Evolutionary conservation across 2,113 vertebrate species (phyloP), one percentile per base, ranked within the genome.

Genomic region (Pachycephala philippinensis): DNA sequence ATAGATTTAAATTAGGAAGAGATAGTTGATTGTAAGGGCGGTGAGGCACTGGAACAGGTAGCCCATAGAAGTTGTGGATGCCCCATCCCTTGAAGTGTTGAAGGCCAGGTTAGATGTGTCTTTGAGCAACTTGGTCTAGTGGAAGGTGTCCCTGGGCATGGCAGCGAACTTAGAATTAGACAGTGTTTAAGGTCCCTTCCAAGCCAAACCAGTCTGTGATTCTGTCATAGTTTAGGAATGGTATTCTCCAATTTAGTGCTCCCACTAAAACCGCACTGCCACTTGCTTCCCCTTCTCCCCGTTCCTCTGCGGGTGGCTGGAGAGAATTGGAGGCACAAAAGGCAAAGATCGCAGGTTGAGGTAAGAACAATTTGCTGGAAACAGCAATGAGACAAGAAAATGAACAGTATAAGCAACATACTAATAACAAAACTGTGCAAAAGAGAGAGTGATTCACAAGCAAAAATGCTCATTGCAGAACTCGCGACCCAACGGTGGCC

Each of bases 401-500:
- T 21, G 1, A n/a, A 21, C 22, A 37, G 31, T 31, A 39, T 30
- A 28, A 82, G 20, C 39, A 82, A 26, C 19, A 52, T 30, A 39
- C 23, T n/a, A n/a, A 39, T 74, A 52, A 45, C 13, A 39, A 53
- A 75, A 60, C 9, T 40, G n/a, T 40, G 30, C 61, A 47, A 68
- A 52, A 59, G 52, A 50, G 42, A 35, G 24, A 42, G 33, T 33
- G 37, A 37, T 44, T 57, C 28, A 19, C 22, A 33, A 28, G 33
- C 18, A 74, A 17, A 81, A 57, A 37, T 44, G 33, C 30, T 61
- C 17, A 11, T 24, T 40, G 40, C 8, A 6, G 30, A 75, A 19
- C 47, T 60, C 0, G 0, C 0, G 0, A 27, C 21, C 20, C 17
- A 10, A 1, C 11, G 9, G 13, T 1, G 1, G 7, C 69, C 3